Base-by-base conservation (phyloP, 2,113 vertebrate genomes). In the Saccopteryx bilineata region DNA sequence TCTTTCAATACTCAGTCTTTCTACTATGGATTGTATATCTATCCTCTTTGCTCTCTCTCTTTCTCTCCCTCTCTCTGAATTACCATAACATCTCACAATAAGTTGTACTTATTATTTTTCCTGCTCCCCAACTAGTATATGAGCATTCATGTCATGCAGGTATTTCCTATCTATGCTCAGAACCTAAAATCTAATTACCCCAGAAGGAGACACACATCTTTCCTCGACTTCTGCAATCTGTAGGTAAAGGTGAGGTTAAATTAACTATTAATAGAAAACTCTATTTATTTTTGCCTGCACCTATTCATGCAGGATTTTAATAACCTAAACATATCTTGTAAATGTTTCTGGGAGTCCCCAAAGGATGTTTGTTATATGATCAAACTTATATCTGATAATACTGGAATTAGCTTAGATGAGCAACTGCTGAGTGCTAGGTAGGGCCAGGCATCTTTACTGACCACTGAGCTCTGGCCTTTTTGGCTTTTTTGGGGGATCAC, bases 381-480 rank as follows among this genome's bases (percentile, higher is more conserved):
- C 48, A 58, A 10, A 12, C 9, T 9, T 18, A n/a, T 74, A 13
- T 18, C 4, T 86, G 33, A 86, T 52, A 79, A 90, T 4, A 75
- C 5, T 69, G 24, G 18, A 50, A 71, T 28, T 19, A 61, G 8
- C 80, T 85, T 15, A n/a, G 12, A 23, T 86, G 17, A 95, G 10
- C 19, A 87, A n/a, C 4, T n/a, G 6, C 33, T 90, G 12, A 87
- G 17, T n/a, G 56, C 10, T 52, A 24, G 74, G 33, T 46, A 1
- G n/a, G 2, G 0, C 2, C 17, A 79, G 3, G 1, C 5, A 69
- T 31, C 50, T 3, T 61, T 60, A 54, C 0, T 76, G n/a, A 69
- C 31, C 4, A 15, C 19, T n/a, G 9, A 60, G 52, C 12, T 76
- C n/a, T 93, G 21, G 28, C 86, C 23, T 84, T 4, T 50, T 5